phyloP scores from a whole-genome alignment of 2,888 invertebrate genomes.

The Euproctis similis region DNA sequence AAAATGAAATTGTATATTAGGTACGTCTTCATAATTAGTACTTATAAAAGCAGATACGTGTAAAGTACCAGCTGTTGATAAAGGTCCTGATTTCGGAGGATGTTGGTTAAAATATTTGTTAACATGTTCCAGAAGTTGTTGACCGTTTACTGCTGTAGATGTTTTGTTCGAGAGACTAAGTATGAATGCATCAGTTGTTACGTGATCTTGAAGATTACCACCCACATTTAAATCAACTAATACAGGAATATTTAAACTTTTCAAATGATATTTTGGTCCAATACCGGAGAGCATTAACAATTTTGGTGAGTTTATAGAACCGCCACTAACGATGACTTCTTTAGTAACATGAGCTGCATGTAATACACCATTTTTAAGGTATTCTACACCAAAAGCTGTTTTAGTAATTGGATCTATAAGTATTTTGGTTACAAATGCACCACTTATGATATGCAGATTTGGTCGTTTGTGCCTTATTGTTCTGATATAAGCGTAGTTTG shows the following conservation, averaged over 20 bases:
- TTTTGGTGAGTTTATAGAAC: constrained; percentile 78
- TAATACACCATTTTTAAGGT: constrained; percentile 54
- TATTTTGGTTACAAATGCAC: constrained; percentile 73
- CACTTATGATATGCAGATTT: constrained; percentile 69
- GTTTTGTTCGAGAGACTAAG: constrained; percentile 69
- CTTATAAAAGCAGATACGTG: constrained; percentile 77
- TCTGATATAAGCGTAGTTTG: constrained; percentile 80
- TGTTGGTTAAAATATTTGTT: constrained; percentile 52
- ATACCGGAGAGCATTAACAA: constrained; percentile 80
- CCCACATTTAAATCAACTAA: constrained; percentile 82
- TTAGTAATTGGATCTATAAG: constrained; percentile 76
- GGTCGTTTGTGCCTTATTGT: constrained; percentile 74
- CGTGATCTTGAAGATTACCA: constrained; percentile 84
- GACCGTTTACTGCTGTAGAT: constrained; percentile 54
- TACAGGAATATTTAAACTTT: constrained; percentile 67
- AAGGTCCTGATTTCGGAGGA: constrained; percentile 62
- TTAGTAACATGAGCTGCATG: constrained; percentile 66
- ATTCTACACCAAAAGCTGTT: constrained; percentile 58
- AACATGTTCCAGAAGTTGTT: constrained; percentile 57
- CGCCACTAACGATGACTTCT: constrained; percentile 78
- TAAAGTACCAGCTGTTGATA: constrained; percentile 72
- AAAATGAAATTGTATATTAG: constrained; percentile 81
- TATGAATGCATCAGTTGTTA: constrained; percentile 77
- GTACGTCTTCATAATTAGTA: constrained; percentile 69
- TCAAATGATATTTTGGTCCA: constrained; percentile 75